Conservation (phyloP, 2,888 invertebrate genomes). For the Troides oblongomaculatus region DNA sequence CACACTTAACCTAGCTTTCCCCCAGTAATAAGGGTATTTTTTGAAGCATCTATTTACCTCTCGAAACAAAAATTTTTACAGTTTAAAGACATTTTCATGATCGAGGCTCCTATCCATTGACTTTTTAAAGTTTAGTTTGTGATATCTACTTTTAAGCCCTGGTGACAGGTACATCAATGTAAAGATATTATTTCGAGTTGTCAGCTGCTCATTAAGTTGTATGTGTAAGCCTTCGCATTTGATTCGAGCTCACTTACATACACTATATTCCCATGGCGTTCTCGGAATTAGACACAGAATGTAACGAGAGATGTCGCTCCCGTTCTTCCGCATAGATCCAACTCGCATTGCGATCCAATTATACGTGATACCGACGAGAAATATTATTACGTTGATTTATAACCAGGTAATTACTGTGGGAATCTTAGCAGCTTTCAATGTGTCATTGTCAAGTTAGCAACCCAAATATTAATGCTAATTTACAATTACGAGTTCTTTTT, state of each 20-base stretch:
- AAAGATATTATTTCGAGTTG: conserved; percentile 12
- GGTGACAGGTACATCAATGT: neutral
- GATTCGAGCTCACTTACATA: conserved; percentile 39
- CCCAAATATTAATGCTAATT: conserved; percentile 35
- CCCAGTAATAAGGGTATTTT: too few relatives aligned
- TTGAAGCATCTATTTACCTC: too few relatives aligned
- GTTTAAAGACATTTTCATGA: too few relatives aligned
- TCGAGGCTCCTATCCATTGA: too few relatives aligned
- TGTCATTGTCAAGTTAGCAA: conserved; percentile 48
- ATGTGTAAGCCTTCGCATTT: conserved; percentile 13
- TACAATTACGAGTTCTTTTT: conserved; percentile 13
- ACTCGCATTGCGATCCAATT: conserved; percentile 76
- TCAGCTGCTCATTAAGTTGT: conserved; percentile 13
- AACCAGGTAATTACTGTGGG: conserved; percentile 70
- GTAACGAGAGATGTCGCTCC: conserved; percentile 71
- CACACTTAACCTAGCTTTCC: too few relatives aligned
- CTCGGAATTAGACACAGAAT: conserved; percentile 74
- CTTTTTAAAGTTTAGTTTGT: too few relatives aligned
- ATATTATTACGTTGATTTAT: conserved; percentile 66
- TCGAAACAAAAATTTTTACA: too few relatives aligned
- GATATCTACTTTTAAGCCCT: neutral
- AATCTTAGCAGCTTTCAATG: conserved; percentile 57
- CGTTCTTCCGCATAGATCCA: conserved; percentile 74
- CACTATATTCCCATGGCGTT: conserved; percentile 69
- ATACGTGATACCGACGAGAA: conserved; percentile 71